Evolutionary conservation across 2,113 vertebrate genomes (phyloP), one percentile per base, ranked within the genome.

Genomic region (Oryzias javanicus): DNA sequence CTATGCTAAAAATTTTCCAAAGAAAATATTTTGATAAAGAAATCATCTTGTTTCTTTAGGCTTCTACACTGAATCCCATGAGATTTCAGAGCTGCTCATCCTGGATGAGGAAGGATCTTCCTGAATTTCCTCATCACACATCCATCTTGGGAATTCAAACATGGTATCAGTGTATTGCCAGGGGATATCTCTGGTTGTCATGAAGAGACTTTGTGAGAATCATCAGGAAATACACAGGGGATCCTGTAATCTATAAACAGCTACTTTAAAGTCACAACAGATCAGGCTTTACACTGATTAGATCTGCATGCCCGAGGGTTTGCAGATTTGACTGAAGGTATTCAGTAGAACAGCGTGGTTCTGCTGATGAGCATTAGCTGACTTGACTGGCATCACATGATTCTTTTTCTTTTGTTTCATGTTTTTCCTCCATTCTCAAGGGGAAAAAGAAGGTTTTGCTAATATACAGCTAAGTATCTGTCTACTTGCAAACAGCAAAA

Each of bases 121-220:
- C 57, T 79, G 64, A 75, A 56, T 71, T 78, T 86, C 59, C 29
- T 60, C 69, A 67, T 64, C 49, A 54, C 66, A 79, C 59, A 67
- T 46, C 46, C 25, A 17, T 63, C 63, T 60, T 49, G 64, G 63
- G 66, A 62, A 29, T 67, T 56, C 64, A 49, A 59, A 0, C 46
- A 29, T 56, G 41, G 35, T 58, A 42, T 22, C 14, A 67, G 70
- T 16, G 72, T 79, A 65, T 60, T 75, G 55, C n/a, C 44, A 42
- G 53, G n/a, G 29, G 57, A 58, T 49, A 42, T 46, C 62, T 59
- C 67, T 69, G 59, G 51, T 76, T 63, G 60, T 15, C 1, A 48
- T 62, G n/a, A 77, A 79, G 60, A 72, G 55, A 51, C 42, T 78
- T 64, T 55, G 42, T 58, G 55, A 57, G 74, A 77, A 55, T 67